Evolutionary conservation across 2,888 invertebrate species (phyloP), one percentile per base, ranked within the genome.

Genomic region (Eupithecia subumbrata): DNA sequence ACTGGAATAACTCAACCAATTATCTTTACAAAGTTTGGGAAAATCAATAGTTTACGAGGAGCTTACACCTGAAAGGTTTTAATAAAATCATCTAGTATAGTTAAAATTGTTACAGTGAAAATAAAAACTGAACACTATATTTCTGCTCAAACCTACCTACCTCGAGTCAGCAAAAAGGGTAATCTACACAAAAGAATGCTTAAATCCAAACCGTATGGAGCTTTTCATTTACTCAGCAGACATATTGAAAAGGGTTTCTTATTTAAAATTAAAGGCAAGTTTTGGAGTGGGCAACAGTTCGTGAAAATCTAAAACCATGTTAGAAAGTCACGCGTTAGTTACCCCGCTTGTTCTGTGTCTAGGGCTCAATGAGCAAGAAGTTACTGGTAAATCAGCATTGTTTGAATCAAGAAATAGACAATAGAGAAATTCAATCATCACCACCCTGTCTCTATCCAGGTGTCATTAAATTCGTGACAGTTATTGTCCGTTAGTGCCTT

Each of bases 291-390:
- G 82, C 85, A 88, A 86, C 86, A 83, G 84, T 84, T 85, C 85
- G 88, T 88, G 86, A 87, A 88, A 88, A 88, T 89, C 86, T 85
- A 82, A 87, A 88, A 85, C 78, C 84, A 84, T 88, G 87, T 88
- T 83, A 82, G 85, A 84, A 84, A 86, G 83, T 86, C 87, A 83
- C 66, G 66, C 66, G 40, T 67, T 67, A 40, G 64, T n/a, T 22
- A 67, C n/a, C 18, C 66, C 40, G 30, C 30, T 66, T 34, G 66
- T 67, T 67, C n/a, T 37, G 18, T 40, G n/a, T 37, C 14, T n/a
- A 60, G 25, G 25, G 12, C 34, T 40, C 37, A 37, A 14, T n/a
- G 16, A 12, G 37, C n/a, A 40, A 67, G 12, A 37, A 40, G n/a
- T 37, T n/a, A 11, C 66, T 67, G 18, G 25, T 25, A 12, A 25